Base-by-base conservation (phyloP, 2,113 vertebrate genomes). In the Hipposideros armiger region DNA sequence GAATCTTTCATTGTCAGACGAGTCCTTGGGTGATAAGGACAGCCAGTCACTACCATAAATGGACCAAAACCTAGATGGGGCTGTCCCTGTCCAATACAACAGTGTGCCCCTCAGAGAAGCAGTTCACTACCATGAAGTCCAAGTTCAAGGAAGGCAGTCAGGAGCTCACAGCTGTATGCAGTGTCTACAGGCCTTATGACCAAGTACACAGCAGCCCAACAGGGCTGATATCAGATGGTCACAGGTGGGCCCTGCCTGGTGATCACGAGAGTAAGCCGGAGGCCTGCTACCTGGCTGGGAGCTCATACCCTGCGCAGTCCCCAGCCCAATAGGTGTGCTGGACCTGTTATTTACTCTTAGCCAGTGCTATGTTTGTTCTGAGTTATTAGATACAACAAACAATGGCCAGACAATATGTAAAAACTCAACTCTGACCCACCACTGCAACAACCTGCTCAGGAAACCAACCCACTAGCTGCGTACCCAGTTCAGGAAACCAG, bases 141-240 rank as follows among this genome's bases (percentile, higher is more conserved):
- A 54, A 32, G 13, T 32, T 30, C 4, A 47, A 84, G 20, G n/a
- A 64, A 36, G n/a, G 24, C 16, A 32, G 58, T 6, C 26, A 66
- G n/a, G 73, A 32, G 40, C n/a, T 36, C 14, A 17, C 0, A n/a
- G 45, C 36, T 0, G 0, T 11, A 28, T 52, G 22, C 9, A 11
- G 20, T 8, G 7, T 47, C 15, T 8, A 20, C 24, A 45, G 17
- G 19, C 10, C 67, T 50, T 36, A 17, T 10, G 72, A 20, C 16
- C 67, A 77, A 54, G 80, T 1, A 14, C 6, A 13, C 1, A 19
- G 30, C 50, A 47, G 30, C 52, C 54, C 64, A 58, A 26, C 17
- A 28, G 36, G 56, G 64, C 56, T 50, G 52, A 86, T 3, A 9
- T 17, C 7, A 40, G 62, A 14, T 1, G 50, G 74, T 36, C 15